Percentiles rank a stretch among this genome's conserved stretches.
phyloP scores from a whole-genome alignment of 2,888 invertebrate genomes.

The Pyrrhia umbra region DNA sequence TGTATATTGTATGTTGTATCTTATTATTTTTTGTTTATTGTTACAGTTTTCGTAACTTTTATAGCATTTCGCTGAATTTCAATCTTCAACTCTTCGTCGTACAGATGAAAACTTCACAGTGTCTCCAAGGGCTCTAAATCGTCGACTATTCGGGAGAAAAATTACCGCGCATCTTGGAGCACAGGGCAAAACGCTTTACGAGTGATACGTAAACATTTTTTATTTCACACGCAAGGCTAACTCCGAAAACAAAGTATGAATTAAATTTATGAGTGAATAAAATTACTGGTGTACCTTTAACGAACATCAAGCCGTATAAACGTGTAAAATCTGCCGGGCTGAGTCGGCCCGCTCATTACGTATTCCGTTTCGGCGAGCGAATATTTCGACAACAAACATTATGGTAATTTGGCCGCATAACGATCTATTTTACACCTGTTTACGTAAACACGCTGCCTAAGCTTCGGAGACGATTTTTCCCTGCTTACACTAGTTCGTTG shows the following conservation, averaged over 20 bases:
- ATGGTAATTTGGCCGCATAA: conserved; percentile 86
- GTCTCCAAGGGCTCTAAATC: conserved; percentile 54
- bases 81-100: conserved; percentile 27
- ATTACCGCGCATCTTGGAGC: conserved; percentile 44
- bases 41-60: not conserved
- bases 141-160: conserved; percentile 54
- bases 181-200: conserved; percentile 54
- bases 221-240: conserved; percentile 62
- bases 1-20: too few relatives aligned
- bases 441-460: conserved; percentile 84
- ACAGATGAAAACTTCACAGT: conserved; percentile 37
- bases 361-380: conserved; percentile 84
- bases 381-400: conserved; percentile 89
- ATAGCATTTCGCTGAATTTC: conserved; percentile 16
- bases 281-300: conserved; percentile 79
- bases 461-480: conserved; percentile 80
- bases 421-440: conserved; percentile 88
- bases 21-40: not conserved
- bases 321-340: conserved; percentile 79
- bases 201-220: conserved; percentile 59
- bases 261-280: conserved; percentile 80
- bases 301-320: conserved; percentile 79
- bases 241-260: conserved; percentile 74
- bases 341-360: conserved; percentile 82
- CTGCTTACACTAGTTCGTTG: conserved; percentile 68